Evolutionary conservation across 2,888 invertebrate genomes (phyloP).

Genomic region (Tipula lateralis): DNA sequence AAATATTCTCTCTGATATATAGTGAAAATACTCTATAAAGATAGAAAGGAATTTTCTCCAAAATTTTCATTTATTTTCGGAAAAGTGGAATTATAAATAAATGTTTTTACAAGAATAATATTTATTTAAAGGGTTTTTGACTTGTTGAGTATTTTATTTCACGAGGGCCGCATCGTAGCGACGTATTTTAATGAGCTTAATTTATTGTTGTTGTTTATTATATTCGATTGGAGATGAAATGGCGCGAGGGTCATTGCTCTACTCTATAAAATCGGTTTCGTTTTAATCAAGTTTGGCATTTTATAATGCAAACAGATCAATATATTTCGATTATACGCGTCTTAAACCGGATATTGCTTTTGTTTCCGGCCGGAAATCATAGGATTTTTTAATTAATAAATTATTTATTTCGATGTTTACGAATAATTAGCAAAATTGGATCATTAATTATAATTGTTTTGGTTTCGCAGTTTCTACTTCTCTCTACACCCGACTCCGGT

Average conservation of each 20-base stretch:
- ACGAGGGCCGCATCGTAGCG: neutral
- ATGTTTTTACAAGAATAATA: neutral
- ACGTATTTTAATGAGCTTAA: conserved; percentile 21
- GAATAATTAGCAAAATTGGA: too few relatives aligned
- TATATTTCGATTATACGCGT: neutral
- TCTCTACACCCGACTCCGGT: too few relatives aligned
- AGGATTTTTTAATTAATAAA: neutral
- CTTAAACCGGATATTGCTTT: neutral
- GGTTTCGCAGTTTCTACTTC: too few relatives aligned
- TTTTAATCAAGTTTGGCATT: neutral
- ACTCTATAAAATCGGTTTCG: neutral
- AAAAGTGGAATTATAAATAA: conserved; percentile 14
- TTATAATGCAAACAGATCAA: neutral
- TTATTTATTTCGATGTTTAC: neutral
- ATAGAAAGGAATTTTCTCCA: conserved; percentile 13
- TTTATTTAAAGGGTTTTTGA: conserved; percentile 11
- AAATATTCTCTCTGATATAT: neutral
- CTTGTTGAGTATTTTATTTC: neutral
- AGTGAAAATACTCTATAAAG: neutral
- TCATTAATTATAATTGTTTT: too few relatives aligned
- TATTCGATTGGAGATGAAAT: neutral
- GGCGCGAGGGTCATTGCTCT: neutral
- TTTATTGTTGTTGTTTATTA: neutral
- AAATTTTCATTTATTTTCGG: neutral
- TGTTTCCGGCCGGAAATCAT: neutral